These are phyloP conservation scores for Bombus turneri DNA, from an alignment of 1,140 invertebrate species.

Conservation along the genomic window DNA sequence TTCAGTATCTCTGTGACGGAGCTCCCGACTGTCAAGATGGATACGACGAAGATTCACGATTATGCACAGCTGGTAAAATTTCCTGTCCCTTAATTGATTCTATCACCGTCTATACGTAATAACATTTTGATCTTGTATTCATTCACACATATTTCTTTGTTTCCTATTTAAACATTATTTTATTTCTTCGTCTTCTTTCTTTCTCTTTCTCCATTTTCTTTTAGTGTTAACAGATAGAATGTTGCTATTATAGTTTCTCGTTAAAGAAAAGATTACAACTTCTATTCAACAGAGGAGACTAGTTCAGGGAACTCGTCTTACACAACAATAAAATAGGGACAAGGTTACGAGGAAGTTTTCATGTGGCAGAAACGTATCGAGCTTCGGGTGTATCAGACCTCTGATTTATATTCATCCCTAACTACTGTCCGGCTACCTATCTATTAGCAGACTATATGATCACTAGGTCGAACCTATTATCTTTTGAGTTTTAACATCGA, in stretches of 20 bases:
- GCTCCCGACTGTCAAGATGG: constrained; percentile 97
- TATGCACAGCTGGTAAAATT: constrained; percentile 93
- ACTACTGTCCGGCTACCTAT: neutral
- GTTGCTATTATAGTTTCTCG: neutral
- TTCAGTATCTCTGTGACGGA: constrained; percentile 97
- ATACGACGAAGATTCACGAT: constrained; percentile 93
- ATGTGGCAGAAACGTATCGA: neutral
- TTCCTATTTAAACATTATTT: too few relatives aligned
- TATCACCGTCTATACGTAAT: neutral
- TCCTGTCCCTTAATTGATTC: neutral
- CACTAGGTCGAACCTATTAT: neutral
- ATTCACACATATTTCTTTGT: neutral
- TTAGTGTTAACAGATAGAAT: neutral
- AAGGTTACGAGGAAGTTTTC: neutral
- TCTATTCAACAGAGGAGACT: neutral
- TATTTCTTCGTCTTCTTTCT: too few relatives aligned
- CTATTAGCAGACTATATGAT: neutral
- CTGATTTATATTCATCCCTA: neutral
- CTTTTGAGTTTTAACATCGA: neutral
- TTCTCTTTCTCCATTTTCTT: neutral
- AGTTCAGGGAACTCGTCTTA: neutral
- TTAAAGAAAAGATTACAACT: neutral
- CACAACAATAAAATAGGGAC: neutral
- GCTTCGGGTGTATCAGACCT: neutral
- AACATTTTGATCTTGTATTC: neutral